Percentiles rank a stretch among this genome's conserved stretches.
Evolutionary conservation across 2,888 invertebrate species (phyloP).

Genomic region (Eumacrocentrus americanus): DNA sequence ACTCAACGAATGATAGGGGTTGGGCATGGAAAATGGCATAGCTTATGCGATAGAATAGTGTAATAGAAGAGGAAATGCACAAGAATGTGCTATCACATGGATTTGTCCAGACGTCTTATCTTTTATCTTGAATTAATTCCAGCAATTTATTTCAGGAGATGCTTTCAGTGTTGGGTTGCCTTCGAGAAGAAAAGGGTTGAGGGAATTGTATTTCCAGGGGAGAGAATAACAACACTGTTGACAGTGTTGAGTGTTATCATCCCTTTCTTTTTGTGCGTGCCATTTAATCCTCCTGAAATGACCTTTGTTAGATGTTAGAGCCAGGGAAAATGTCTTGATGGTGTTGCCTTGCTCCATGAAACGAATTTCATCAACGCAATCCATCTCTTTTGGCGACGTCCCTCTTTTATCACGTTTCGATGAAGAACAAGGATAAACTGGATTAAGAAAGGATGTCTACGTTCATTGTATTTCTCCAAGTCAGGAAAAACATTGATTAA

Average conservation of each 20-base stretch:
- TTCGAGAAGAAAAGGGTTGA: not conserved
- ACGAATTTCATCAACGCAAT: conserved; percentile 35
- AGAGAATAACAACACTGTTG: not conserved
- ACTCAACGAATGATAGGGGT: no score
- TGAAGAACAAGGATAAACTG: no score
- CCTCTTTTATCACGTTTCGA: no score
- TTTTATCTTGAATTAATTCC: not conserved
- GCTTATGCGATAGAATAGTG: no score
- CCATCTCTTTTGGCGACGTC: no score
- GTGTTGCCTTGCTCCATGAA: conserved; percentile 25
- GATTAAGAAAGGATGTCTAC: no score
- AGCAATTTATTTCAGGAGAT: not conserved
- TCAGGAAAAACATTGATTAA: not conserved
- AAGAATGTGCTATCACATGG: no score
- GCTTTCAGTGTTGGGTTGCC: not conserved
- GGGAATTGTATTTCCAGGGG: not conserved
- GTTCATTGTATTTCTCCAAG: not conserved
- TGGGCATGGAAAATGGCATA: no score
- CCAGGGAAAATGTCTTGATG: not conserved
- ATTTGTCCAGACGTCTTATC: no score
- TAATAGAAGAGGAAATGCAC: no score
- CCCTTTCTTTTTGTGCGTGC: not conserved
- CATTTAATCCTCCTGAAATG: conserved; percentile 25
- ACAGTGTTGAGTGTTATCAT: not conserved
- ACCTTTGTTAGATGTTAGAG: conserved; percentile 21